A percentile compares a stretch with the other conserved stretches of the same genome.
Evolutionary conservation across 2,113 vertebrate genomes (phyloP).

Genomic region (Psephotus haematonotus): DNA sequence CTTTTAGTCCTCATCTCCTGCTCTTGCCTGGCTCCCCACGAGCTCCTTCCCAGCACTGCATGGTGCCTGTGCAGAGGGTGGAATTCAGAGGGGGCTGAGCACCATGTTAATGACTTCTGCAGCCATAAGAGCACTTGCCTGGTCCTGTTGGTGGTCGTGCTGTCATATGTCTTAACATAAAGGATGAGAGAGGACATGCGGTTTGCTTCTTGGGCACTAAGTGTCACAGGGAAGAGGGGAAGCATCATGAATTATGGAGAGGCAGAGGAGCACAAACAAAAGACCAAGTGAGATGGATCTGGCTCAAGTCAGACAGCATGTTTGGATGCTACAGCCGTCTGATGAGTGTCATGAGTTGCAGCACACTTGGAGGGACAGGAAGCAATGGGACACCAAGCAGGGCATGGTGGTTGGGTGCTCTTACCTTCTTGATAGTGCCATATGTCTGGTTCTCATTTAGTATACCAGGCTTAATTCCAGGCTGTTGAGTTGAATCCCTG

Average conservation of each 20-base stretch:
- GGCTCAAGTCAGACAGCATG: neutral
- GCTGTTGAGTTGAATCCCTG: neutral
- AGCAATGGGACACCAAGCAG: neutral
- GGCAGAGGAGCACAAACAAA: neutral
- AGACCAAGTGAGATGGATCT: neutral
- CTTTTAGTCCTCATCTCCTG: slow-evolving; percentile 49
- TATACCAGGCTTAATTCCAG: neutral
- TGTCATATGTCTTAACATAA: rapidly evolving
- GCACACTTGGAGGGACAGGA: neutral
- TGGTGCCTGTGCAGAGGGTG: neutral
- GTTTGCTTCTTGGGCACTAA: neutral
- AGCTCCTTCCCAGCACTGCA: neutral
- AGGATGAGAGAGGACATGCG: rapidly evolving
- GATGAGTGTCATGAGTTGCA: rapidly evolving
- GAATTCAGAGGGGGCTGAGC: neutral
- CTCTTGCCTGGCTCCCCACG: neutral
- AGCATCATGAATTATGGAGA: neutral
- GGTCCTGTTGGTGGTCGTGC: rapidly evolving
- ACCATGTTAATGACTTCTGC: neutral
- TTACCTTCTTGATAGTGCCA: neutral
- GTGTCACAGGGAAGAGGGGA: rapidly evolving
- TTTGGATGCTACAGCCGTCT: neutral
- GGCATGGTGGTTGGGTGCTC: rapidly evolving
- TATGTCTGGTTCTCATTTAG: neutral
- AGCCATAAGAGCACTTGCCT: neutral